Evolutionary conservation across 2,113 vertebrate genomes (phyloP).

Genomic region (Takifugu bimaculatus): DNA sequence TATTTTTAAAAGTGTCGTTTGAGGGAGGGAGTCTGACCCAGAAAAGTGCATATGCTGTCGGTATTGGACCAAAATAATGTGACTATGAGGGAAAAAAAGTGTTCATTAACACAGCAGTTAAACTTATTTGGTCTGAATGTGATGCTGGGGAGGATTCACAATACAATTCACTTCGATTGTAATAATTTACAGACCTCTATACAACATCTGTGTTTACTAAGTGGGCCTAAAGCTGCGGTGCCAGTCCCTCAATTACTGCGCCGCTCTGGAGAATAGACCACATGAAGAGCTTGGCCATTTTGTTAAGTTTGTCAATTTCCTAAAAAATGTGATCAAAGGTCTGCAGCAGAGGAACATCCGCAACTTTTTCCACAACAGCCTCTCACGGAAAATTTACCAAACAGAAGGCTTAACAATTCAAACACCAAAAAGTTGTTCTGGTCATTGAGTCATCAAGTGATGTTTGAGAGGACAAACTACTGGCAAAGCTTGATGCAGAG

Average conservation of each 20-base stretch:
- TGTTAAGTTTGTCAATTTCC: too few species aligned
- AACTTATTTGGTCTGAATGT: background rate
- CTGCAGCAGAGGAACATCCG: too few species aligned
- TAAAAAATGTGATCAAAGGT: too few species aligned
- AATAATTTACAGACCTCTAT: background rate
- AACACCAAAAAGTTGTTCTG: background rate
- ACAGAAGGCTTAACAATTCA: background rate
- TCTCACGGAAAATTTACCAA: background rate
- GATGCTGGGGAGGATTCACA: background rate
- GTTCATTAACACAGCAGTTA: too few species aligned
- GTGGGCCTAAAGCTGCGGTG: conserved; percentile 7
- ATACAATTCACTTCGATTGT: background rate
- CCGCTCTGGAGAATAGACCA: background rate
- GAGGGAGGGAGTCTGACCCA: too few species aligned
- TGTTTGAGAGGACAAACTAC: conserved; percentile 1
- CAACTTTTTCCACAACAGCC: too few species aligned
- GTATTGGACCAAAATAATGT: too few species aligned
- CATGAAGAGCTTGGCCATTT: too few species aligned
- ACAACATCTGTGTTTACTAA: conserved; percentile 9
- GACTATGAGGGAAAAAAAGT: too few species aligned
- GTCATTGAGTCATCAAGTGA: background rate
- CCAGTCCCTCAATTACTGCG: conserved; percentile 12
- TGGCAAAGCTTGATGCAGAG: conserved; percentile 21
- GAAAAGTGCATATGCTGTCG: too few species aligned
- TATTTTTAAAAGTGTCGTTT: too few species aligned